A percentile compares a stretch with the other conserved stretches of the same genome.
phyloP scores from a whole-genome alignment of 2,113 vertebrate genomes.

The Cinclus mexicanus region DNA sequence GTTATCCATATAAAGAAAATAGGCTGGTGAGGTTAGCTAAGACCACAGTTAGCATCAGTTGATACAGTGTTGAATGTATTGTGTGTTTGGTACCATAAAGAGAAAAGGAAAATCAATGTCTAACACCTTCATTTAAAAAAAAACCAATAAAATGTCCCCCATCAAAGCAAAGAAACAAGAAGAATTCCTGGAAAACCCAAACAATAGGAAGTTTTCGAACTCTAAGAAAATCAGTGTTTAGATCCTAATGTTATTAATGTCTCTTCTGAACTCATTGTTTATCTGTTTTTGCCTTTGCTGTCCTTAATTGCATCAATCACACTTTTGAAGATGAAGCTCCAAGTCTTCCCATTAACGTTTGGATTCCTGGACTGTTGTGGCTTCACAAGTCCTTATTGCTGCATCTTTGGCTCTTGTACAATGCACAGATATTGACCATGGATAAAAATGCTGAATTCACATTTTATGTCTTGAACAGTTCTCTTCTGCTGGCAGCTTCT shows the following conservation, averaged over 20 bases:
- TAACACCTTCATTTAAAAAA: background rate
- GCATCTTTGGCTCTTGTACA: background rate
- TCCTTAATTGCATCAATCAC: background rate
- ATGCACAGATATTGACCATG: background rate
- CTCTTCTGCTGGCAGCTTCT: background rate
- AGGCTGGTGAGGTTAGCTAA: background rate
- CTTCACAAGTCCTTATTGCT: background rate
- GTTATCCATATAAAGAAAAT: constrained; percentile 7
- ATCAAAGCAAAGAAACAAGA: background rate
- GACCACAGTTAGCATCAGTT: background rate
- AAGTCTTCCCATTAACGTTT: background rate
- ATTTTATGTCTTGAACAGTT: background rate
- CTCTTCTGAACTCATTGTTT: background rate
- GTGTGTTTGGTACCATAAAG: background rate
- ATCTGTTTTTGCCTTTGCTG: background rate
- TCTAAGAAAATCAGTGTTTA: background rate
- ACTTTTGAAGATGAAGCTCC: background rate
- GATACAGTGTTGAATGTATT: background rate
- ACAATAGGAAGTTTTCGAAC: background rate
- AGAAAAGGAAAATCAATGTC: background rate
- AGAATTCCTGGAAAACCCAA: background rate
- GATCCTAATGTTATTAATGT: background rate
- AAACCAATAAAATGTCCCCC: fast-evolving
- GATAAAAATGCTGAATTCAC: background rate
- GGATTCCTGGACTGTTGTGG: background rate